Evolutionary conservation across 2,888 invertebrate species (phyloP).

Genomic region (Ichneumoninae sp.): DNA sequence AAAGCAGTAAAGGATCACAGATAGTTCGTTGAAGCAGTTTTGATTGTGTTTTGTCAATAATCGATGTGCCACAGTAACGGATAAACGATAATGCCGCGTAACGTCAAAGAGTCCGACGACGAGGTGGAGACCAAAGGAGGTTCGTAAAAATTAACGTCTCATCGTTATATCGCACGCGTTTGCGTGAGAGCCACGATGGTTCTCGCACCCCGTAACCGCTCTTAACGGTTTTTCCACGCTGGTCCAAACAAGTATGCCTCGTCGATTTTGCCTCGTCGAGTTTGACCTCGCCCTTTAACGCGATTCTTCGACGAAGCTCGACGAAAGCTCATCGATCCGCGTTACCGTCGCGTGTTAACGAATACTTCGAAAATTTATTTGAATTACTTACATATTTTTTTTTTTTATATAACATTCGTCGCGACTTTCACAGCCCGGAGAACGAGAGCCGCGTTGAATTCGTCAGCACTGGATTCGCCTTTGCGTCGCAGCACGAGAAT

Average conservation of each 20-base stretch:
- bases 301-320: neutral
- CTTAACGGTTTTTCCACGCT: conserved; percentile 58
- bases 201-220: neutral
- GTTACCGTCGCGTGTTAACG: neutral
- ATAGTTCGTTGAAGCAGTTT: neutral
- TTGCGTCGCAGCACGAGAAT: conserved; percentile 75
- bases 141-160: conserved; percentile 66
- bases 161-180: neutral
- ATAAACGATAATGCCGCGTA: conserved; percentile 71
- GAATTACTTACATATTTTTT: neutral
- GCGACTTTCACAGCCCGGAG: conserved; percentile 64
- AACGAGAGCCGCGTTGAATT: conserved; percentile 58
- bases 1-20: neutral
- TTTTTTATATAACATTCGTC: neutral
- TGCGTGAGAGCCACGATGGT: neutral
- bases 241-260: neutral
- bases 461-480: conserved; percentile 71
- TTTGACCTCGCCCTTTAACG: neutral
- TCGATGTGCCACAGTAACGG: conserved; percentile 49
- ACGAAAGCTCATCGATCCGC: neutral
- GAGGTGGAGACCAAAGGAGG: conserved; percentile 71
- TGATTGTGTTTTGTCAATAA: conserved; percentile 22
- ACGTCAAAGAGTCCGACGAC: conserved; percentile 72
- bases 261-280: neutral
- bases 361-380: neutral